Conservation (phyloP, 2,888 invertebrate genomes). For the Augiades crinisus region DNA sequence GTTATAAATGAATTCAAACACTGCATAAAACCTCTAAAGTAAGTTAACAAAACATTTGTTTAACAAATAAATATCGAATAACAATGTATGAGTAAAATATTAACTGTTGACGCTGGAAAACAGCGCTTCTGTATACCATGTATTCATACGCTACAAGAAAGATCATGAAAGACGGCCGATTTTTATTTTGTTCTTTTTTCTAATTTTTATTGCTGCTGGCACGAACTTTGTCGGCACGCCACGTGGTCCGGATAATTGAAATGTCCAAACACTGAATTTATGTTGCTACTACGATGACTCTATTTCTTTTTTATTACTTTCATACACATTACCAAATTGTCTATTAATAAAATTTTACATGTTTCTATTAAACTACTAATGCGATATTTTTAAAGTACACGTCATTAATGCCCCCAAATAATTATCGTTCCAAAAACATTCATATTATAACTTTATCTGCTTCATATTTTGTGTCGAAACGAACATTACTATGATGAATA, state of each 20-base stretch:
- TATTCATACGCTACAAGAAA: neutral
- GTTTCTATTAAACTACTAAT: neutral
- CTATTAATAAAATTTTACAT: too few species aligned
- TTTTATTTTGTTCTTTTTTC: conserved; percentile 47
- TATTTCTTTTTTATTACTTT: conserved; percentile 54
- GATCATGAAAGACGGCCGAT: conserved; percentile 29
- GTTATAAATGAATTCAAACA: too few species aligned
- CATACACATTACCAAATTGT: conserved; percentile 13
- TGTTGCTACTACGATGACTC: conserved; percentile 63
- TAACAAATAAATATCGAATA: too few species aligned
- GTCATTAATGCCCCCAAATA: neutral
- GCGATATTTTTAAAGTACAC: neutral
- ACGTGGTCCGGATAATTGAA: conserved; percentile 77
- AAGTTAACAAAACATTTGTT: too few species aligned
- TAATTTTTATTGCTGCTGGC: conserved; percentile 70
- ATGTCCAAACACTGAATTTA: conserved; percentile 78
- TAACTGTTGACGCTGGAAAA: neutral
- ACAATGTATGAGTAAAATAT: neutral
- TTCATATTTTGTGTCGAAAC: neutral
- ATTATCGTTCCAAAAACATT: too few species aligned
- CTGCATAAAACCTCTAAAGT: too few species aligned
- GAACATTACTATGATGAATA: neutral
- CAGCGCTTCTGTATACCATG: neutral
- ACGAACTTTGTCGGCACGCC: conserved; percentile 76
- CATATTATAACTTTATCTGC: too few species aligned